Conservation (phyloP, 2,113 vertebrate genomes). For the Cyphomyrus discorhynchus region DNA sequence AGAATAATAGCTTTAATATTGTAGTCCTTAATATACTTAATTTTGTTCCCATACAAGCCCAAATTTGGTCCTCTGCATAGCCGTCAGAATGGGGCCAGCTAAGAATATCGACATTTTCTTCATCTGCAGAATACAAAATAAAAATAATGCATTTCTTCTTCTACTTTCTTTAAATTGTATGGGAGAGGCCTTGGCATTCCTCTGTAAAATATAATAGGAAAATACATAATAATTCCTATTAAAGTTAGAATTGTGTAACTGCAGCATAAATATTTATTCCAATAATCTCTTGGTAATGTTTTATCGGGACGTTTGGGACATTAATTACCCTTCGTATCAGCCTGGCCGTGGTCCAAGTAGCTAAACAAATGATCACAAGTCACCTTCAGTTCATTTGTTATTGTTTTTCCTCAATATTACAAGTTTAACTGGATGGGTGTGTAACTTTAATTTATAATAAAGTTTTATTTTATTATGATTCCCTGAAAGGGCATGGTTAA, state of each 20-base stretch:
- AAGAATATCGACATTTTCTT: neutral
- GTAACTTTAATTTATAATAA: neutral
- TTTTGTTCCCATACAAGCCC: neutral
- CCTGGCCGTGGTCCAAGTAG: neutral
- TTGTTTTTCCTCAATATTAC: neutral
- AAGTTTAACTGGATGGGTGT: neutral
- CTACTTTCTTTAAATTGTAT: neutral
- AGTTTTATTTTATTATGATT: neutral
- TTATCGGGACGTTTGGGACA: neutral
- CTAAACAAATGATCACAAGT: neutral
- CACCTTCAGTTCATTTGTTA: neutral
- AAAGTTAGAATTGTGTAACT: slow-evolving; percentile 8
- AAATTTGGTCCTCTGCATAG: neutral
- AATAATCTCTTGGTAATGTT: neutral
- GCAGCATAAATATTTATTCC: neutral
- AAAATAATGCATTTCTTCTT: neutral
- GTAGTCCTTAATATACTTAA: neutral
- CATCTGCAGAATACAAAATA: neutral
- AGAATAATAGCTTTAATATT: neutral
- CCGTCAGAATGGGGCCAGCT: neutral
- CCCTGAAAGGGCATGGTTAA: neutral
- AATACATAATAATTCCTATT: neutral
- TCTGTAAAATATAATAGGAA: neutral
- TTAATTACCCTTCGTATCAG: neutral
- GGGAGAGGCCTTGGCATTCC: neutral